Evolutionary conservation across 64 coral and sea anemone species (phyloP).

Genomic region (Actinia equina): DNA sequence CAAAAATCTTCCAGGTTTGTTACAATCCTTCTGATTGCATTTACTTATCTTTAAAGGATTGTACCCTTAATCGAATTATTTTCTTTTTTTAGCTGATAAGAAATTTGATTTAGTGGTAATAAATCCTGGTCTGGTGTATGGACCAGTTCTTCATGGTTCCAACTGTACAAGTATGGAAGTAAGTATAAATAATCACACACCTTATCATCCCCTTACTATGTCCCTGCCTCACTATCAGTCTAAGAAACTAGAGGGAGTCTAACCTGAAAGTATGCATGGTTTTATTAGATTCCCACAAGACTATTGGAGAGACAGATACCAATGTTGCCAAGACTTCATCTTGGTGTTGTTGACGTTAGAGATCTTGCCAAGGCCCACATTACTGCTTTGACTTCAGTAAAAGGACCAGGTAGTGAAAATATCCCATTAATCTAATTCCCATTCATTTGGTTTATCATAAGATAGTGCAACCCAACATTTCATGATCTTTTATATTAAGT

Average conservation of each 20-base stretch:
- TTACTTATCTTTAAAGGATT: background rate
- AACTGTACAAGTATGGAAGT: conserved; percentile 97
- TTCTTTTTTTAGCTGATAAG: conserved; percentile 52
- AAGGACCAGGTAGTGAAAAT: conserved; percentile 61
- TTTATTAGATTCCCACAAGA: conserved; percentile 72
- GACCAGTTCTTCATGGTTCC: conserved; percentile 83
- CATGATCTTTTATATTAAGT: no score
- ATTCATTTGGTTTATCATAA: background rate
- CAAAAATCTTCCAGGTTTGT: conserved; percentile 64
- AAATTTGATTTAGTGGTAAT: conserved; percentile 75
- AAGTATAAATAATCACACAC: background rate
- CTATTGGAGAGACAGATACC: conserved; percentile 66
- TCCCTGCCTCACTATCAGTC: no score
- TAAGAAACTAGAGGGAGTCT: no score
- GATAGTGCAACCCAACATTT: no score
- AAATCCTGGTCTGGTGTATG: conserved; percentile 80
- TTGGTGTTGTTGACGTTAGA: conserved; percentile 73
- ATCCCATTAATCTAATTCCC: background rate
- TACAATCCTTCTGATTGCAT: background rate
- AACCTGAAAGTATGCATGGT: background rate
- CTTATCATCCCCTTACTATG: no score
- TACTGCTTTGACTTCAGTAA: conserved; percentile 57
- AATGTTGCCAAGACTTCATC: conserved; percentile 72
- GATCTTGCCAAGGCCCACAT: conserved; percentile 87
- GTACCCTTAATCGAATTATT: no score